Percentiles rank a stretch among this genome's conserved stretches.
phyloP scores from a whole-genome alignment of 2,888 invertebrate species.

The Branchipolynoe longqiensis region DNA sequence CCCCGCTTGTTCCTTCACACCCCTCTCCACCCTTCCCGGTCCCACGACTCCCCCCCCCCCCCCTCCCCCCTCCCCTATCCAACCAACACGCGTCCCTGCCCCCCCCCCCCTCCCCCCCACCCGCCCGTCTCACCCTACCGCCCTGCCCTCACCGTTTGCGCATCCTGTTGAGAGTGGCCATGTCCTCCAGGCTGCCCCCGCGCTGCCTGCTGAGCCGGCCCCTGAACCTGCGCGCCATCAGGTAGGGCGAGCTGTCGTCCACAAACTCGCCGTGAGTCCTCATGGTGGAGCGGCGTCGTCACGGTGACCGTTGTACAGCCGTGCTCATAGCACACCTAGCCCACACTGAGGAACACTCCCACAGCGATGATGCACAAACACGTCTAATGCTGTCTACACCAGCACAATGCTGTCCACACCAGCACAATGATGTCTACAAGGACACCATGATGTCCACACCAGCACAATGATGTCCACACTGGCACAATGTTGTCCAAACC shows the following conservation, averaged over 20 bases:
- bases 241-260: constrained; percentile 20
- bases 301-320: too few species aligned
- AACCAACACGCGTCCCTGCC: background rate
- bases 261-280: background rate
- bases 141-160: constrained; percentile 27
- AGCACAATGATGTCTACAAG: too few species aligned
- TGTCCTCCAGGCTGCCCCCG: constrained; percentile 61
- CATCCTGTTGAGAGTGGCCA: constrained; percentile 52
- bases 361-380: too few species aligned
- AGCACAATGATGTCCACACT: too few species aligned
- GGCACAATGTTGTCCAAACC: too few species aligned
- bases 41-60: background rate
- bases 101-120: constrained; percentile 1
- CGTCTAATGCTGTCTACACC: too few species aligned
- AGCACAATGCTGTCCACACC: too few species aligned
- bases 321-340: too few species aligned
- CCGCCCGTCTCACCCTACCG: background rate
- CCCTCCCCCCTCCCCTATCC: background rate
- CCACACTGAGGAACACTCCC: too few species aligned
- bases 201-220: constrained; percentile 13
- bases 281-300: too few species aligned
- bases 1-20: background rate
- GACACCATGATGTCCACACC: too few species aligned
- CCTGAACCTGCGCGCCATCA: constrained; percentile 17
- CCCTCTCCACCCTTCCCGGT: background rate